Conservation (phyloP, 2,113 vertebrate genomes). For the Chrysochloris asiatica region DNA sequence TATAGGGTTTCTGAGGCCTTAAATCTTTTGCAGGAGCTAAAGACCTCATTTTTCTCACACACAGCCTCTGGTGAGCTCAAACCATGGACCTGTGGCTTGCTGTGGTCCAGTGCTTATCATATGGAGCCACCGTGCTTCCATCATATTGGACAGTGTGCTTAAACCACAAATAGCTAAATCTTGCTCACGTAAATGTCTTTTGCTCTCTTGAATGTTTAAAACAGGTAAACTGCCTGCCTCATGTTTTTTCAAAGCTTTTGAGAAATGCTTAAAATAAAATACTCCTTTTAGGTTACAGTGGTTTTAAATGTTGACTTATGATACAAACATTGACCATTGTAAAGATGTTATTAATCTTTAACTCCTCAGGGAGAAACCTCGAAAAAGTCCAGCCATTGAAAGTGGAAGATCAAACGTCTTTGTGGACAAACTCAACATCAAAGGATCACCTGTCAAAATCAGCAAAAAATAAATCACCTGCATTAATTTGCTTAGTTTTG, state of each 20-base stretch:
- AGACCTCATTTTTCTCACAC: too few species aligned
- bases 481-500: conserved; percentile 55
- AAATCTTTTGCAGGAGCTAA: too few species aligned
- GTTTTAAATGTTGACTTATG: not conserved
- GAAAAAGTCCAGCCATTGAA: conserved; percentile 59
- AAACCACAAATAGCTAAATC: not conserved
- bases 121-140: too few species aligned
- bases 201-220: not conserved
- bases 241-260: conserved; percentile 31
- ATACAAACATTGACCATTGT: not conserved
- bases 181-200: not conserved
- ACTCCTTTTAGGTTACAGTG: conserved; percentile 3
- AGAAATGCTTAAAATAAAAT: conserved; percentile 1
- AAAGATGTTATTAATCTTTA: conserved; percentile 42
- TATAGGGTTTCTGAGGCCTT: too few species aligned
- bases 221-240: not conserved
- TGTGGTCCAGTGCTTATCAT: too few species aligned
- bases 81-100: too few species aligned
- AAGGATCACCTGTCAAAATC: conserved; percentile 82
- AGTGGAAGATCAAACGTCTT: conserved; percentile 63
- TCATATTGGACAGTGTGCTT: not conserved
- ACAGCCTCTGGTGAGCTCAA: too few species aligned
- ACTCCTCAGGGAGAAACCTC: conserved; percentile 84
- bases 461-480: conserved; percentile 82
- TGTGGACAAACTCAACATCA: conserved; percentile 81